A percentile compares a stretch with the other conserved stretches of the same genome.
Evolutionary conservation across 2,797 vertebrate species (phyloP).

Genomic region (Vultur gryphus): DNA sequence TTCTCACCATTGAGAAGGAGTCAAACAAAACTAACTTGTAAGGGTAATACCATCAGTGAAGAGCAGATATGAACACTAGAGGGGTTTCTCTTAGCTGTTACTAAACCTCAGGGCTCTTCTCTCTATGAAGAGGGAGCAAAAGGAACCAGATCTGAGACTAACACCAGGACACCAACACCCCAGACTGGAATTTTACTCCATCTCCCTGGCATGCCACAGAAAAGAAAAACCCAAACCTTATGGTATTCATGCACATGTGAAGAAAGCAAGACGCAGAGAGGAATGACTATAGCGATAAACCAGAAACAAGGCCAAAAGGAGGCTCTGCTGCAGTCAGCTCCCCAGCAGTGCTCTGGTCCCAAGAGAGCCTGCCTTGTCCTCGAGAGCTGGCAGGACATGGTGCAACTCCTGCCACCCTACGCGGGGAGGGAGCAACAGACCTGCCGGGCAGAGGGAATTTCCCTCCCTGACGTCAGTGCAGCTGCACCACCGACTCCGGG

Average conservation of each 20-base stretch:
- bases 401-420: neutral
- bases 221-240: neutral
- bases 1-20: neutral
- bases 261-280: neutral
- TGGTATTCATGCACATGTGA: neutral
- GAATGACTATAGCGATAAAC: fast-evolving
- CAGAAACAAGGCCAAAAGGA: neutral
- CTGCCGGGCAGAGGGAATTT: neutral
- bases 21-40: neutral
- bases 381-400: neutral
- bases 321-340: neutral
- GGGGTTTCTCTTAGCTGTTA: neutral
- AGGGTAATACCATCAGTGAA: neutral
- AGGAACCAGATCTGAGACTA: neutral
- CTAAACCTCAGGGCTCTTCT: neutral
- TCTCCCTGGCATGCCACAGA: neutral
- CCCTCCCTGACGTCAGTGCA: neutral
- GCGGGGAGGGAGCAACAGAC: neutral
- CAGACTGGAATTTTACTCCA: neutral
- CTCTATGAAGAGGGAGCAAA: neutral
- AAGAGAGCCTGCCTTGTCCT: neutral
- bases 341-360: neutral
- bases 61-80: neutral
- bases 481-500: neutral
- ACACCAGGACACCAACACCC: neutral